Evolutionary conservation across 2,113 vertebrate species (phyloP).

Genomic region (Serinus canaria): DNA sequence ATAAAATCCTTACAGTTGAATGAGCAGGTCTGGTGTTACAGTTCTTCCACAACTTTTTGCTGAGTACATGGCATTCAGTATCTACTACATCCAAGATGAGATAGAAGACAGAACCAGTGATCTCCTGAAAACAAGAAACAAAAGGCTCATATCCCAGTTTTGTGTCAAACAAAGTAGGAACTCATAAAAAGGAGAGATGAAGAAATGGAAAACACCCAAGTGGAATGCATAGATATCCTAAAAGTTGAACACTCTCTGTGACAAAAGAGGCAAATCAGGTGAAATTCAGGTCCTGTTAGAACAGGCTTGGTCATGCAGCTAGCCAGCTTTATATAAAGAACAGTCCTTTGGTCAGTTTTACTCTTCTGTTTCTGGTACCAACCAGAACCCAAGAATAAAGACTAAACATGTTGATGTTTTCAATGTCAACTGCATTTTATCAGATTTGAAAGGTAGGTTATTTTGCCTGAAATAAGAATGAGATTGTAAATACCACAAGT

Average conservation of each 20-base stretch:
- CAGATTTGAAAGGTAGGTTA: not conserved
- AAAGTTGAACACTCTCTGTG: not conserved
- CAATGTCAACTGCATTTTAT: not conserved
- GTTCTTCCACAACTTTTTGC: slow-evolving; percentile 40
- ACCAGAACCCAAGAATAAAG: not conserved
- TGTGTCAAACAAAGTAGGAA: not conserved
- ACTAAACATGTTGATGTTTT: not conserved
- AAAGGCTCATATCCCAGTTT: not conserved
- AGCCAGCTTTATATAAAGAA: not conserved
- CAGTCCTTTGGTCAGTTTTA: not conserved
- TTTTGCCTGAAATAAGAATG: not conserved
- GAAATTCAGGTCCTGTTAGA: not conserved
- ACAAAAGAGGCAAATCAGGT: not conserved
- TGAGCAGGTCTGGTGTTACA: not conserved
- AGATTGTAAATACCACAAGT: not conserved
- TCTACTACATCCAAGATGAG: slow-evolving; percentile 70
- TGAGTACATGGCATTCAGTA: slow-evolving; percentile 64
- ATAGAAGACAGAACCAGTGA: slow-evolving; percentile 57
- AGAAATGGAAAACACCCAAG: not conserved
- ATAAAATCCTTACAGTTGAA: slow-evolving; percentile 41
- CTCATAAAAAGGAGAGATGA: not conserved
- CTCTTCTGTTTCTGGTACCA: not conserved
- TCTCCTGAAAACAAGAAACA: slow-evolving; percentile 3
- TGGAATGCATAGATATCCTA: not conserved
- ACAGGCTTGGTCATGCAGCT: not conserved